Percentiles rank a stretch among this genome's conserved stretches.
phyloP scores from a whole-genome alignment of 2,888 invertebrate species.

The Rotaria sp. region DNA sequence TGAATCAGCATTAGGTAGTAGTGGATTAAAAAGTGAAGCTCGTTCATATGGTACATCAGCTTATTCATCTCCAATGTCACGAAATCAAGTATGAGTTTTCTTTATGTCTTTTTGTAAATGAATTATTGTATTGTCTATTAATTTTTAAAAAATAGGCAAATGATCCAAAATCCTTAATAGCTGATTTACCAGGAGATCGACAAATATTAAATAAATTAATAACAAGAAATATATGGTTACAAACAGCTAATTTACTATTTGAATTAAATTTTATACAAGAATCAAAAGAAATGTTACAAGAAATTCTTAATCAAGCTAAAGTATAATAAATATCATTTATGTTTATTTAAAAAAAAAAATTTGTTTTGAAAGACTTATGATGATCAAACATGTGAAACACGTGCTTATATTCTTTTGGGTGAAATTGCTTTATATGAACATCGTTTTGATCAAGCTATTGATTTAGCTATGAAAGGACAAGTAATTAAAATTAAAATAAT shows the following conservation, averaged over 20 bases:
- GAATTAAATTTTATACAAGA: constrained; percentile 1
- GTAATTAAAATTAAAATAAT: background rate
- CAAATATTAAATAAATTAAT: constrained; percentile 10
- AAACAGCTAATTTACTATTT: background rate
- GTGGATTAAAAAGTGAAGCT: constrained; percentile 12
- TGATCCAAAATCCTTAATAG: background rate
- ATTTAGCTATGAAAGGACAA: constrained; percentile 25
- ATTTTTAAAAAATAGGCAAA: background rate
- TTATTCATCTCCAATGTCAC: background rate
- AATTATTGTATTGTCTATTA: background rate
- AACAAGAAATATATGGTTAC: constrained; percentile 22
- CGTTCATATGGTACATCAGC: constrained; percentile 2
- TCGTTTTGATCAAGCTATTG: constrained; percentile 20
- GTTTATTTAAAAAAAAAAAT: background rate
- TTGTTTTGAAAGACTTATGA: background rate
- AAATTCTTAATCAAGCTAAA: background rate
- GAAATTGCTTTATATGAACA: constrained; percentile 16
- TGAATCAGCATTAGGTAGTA: background rate
- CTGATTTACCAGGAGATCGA: constrained; percentile 16
- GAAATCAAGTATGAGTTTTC: background rate
- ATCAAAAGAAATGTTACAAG: constrained; percentile 18
- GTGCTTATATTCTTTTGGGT: background rate
- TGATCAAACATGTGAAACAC: background rate
- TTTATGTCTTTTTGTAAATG: too few species aligned
- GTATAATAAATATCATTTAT: background rate